A percentile compares a stretch with the other conserved stretches of the same genome.
These are phyloP conservation scores for Fulmarus glacialis DNA, from an alignment of 2,113 vertebrate species.

Conservation along the genomic window DNA sequence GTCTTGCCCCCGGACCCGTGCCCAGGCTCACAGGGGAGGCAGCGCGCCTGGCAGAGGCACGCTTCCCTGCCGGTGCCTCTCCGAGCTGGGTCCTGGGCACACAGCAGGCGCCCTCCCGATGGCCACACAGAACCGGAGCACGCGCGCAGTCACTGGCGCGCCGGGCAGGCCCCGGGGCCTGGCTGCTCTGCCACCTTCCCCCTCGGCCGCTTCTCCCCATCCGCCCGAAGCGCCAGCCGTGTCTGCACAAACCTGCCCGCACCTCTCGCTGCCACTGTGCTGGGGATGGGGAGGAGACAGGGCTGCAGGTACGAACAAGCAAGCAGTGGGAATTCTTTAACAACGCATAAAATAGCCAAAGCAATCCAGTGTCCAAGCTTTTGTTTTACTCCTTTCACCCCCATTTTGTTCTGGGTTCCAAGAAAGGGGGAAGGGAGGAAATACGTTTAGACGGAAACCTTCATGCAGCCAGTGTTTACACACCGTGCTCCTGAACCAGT, in stretches of 20 bases:
- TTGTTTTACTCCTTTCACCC: background rate
- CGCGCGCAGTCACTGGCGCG: rapidly evolving
- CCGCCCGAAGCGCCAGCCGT: background rate
- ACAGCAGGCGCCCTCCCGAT: rapidly evolving
- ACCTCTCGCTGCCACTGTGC: rapidly evolving
- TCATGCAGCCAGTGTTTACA: background rate
- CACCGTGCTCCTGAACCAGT: background rate
- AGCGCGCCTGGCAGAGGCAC: background rate
- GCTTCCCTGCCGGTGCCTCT: rapidly evolving
- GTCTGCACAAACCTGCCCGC: background rate
- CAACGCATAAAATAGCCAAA: rapidly evolving
- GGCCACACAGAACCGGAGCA: background rate
- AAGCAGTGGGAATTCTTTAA: background rate
- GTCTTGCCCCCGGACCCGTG: rapidly evolving
- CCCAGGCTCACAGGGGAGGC: background rate
- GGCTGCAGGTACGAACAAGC: rapidly evolving
- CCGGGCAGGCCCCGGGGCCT: background rate
- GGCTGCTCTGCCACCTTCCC: background rate
- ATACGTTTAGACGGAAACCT: background rate
- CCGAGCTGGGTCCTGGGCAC: rapidly evolving
- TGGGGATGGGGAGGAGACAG: background rate
- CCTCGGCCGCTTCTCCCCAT: background rate
- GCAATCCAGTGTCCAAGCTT: background rate
- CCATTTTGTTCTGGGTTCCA: background rate
- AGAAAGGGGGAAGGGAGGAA: background rate